Base-by-base conservation (phyloP, 2,888 invertebrate genomes). In the Orthosia gothica region DNA sequence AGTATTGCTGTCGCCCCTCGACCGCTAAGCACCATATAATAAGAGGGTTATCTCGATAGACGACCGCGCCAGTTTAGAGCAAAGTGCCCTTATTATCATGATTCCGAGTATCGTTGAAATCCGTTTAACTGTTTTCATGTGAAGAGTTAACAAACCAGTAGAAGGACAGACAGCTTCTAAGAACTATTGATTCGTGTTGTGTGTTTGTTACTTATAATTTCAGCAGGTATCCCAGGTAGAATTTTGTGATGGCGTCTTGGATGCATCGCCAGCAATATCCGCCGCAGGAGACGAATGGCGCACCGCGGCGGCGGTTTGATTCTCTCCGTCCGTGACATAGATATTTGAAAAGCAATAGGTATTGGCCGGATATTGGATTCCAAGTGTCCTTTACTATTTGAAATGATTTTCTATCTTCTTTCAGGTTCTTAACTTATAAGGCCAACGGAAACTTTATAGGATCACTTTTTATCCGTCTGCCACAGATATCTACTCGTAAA, bases 1-100 rank as follows among this genome's bases (percentile, higher is more conserved):
- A 70, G 65, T 79, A 79, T 83, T 76, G 69, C 70, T 57, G 50
- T 50, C 45, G 55, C 18, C 11, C 13, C 15, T 45, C 75, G 40
- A 12, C n/a, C 40, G 23, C 26, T 50, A 32, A 62, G 55, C 45
- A 62, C 32, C 49, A 55, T 45, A 47, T 50, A 66, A 62, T 64
- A 50, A 49, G 16, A 3, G 18, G 16, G 23, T 50, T 57, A 18
- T 75, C 7, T 50, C 16, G 16, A 57, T 20, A 57, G 50, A 52
- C 20, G 47, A 40, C 47, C 32, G 54, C 47, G 23, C 32, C 23
- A 74, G 49, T 50, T 40, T 11, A 55, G 11, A 49, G 32, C 32
- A 15, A 32, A n/a, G 23, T 55, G 40, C 47, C n/a, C 32, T 23
- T 40, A 52, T 23, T 58, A 52, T 68, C 23, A 47, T n/a, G 16